Evolutionary conservation across 2,113 vertebrate genomes (phyloP).

Genomic region (Malurus elegans): DNA sequence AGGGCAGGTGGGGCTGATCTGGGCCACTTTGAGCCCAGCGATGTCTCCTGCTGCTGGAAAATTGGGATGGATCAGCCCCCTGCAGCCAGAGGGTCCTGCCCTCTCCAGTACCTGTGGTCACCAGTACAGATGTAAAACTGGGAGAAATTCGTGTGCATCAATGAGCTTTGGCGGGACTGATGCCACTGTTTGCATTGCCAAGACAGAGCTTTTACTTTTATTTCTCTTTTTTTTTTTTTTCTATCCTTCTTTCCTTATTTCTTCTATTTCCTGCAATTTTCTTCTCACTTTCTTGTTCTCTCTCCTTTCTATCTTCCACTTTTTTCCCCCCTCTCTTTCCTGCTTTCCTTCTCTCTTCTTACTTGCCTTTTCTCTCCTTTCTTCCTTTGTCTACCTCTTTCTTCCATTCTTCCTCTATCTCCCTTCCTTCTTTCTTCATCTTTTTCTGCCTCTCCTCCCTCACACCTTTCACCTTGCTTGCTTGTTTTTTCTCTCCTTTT

Average conservation of each 20-base stretch:
- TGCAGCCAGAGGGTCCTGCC: not conserved
- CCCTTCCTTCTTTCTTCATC: rapidly evolving
- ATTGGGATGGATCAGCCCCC: not conserved
- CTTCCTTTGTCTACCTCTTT: too few species aligned
- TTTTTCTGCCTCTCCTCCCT: rapidly evolving
- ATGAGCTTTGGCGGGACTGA: not conserved
- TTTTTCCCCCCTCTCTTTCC: too few species aligned
- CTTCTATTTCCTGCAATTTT: rapidly evolving
- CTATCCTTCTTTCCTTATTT: rapidly evolving
- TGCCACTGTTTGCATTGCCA: not conserved
- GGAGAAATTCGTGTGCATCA: rapidly evolving
- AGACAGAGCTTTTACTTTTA: not conserved
- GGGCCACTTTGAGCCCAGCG: not conserved
- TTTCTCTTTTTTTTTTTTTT: too few species aligned
- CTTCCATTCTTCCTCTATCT: too few species aligned
- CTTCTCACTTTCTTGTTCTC: rapidly evolving
- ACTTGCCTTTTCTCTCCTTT: too few species aligned
- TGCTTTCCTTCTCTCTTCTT: rapidly evolving
- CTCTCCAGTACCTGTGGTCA: rapidly evolving
- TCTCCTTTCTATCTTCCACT: rapidly evolving
- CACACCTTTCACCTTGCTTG: too few species aligned
- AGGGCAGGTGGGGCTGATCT: not conserved
- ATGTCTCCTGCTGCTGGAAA: not conserved
- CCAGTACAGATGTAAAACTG: not conserved
- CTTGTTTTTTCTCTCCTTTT: too few species aligned